These are phyloP conservation scores for Lamprotornis superbus DNA, from an alignment of 2,113 vertebrate genomes.

Conservation along the genomic window DNA sequence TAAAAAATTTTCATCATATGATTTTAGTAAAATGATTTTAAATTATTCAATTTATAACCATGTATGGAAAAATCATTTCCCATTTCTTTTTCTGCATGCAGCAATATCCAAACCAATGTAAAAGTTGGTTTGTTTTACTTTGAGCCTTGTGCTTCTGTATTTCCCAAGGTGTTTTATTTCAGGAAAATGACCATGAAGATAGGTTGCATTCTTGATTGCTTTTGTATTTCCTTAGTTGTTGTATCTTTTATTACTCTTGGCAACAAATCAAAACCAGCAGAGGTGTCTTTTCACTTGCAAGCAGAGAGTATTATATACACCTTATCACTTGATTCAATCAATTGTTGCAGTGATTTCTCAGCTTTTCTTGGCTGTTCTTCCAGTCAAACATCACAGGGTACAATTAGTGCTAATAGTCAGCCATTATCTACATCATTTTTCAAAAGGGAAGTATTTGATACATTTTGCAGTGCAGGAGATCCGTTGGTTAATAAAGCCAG, in stretches of 20 bases:
- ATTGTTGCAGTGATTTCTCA: background rate
- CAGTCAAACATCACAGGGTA: background rate
- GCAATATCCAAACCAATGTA: background rate
- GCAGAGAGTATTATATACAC: background rate
- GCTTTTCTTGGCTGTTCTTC: slow-evolving; percentile 31
- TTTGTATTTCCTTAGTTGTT: background rate
- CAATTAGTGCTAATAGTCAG: background rate
- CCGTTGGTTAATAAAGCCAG: background rate
- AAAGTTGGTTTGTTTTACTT: background rate
- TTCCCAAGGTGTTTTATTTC: background rate
- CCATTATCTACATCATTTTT: background rate
- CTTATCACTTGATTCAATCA: background rate
- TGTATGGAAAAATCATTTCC: background rate
- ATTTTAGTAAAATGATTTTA: background rate
- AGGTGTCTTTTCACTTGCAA: background rate
- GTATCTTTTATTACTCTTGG: background rate
- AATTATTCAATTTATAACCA: background rate
- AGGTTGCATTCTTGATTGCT: background rate
- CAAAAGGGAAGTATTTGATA: background rate
- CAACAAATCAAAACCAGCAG: background rate
- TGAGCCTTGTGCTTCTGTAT: background rate
- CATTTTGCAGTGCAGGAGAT: background rate
- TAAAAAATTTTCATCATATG: background rate
- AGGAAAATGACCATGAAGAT: background rate
- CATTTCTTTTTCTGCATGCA: background rate